Evolutionary conservation across 2,888 invertebrate genomes (phyloP), one percentile per base, ranked within the genome.

Genomic region (Hydrotaea diabolus): DNA sequence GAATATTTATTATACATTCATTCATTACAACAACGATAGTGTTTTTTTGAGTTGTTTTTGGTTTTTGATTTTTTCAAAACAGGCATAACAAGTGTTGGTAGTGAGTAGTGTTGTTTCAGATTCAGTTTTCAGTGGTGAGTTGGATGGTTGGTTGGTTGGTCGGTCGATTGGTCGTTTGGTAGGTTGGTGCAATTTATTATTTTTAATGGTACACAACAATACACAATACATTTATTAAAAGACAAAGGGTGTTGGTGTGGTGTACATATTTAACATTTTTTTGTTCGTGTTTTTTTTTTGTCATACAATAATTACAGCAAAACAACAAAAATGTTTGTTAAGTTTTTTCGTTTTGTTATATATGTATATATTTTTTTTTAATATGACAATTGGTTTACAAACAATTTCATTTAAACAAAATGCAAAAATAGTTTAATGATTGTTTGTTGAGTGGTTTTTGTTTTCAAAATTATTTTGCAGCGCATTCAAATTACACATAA

Each of bases 401-500:
- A 31, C 43, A 49, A n/a, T 69, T 69, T 66, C 26, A 64, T 36
- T 31, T 62, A 36, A 39, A 73, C 64, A 81, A 78, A 78, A 81
- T 81, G 15, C 78, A 75, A 80, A 80, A 80, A 39, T 43, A 19
- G 31, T 59, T 36, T 19, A 43, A 43, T 43, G 0, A 43, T 66
- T 19, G 13, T 11, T 26, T 26, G 23, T n/a, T n/a, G n/a, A n/a
- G n/a, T n/a, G n/a, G n/a, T 64, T 17, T 64, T 64, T 64, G 31
- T 36, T 69, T 69, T 62, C 15, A 62, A 66, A n/a, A 66, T 80
- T 81, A 13, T 64, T 76, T 84, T 77, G 82, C 85, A 80, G 85
- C 85, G 62, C 82, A 85, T 82, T 85, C 77, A 79, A 83, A 73
- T 77, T 77, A 66, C 46, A 80, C 77, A 80, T 69, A 15, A 46